Base-by-base conservation (phyloP, 2,113 vertebrate species). In the Acrocephalus arundinaceus region DNA sequence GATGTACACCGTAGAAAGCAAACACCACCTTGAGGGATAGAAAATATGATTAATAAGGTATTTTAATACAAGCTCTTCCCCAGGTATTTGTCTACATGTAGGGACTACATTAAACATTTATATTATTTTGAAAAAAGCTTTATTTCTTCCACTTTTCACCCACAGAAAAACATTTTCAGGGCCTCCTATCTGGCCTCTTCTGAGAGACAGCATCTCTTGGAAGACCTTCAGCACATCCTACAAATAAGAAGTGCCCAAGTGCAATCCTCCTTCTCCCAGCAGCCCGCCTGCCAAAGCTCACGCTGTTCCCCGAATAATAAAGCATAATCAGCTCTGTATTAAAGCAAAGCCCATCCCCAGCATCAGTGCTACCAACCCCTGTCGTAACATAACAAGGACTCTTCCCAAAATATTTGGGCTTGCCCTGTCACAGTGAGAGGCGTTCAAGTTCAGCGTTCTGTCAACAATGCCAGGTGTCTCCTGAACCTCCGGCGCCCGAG, bases 381-480 rank as follows among this genome's bases (percentile, higher is more conserved):
- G 85, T 87, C 65, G 63, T 88, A 96, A 93, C 89, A 93, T 95
- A 95, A 88, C 93, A 93, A 87, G 94, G 71, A 90, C 95, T 87
- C 90, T 96, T 89, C 94, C 94, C 77, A 87, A 57, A 96, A 96
- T 96, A 94, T 94, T 95, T 75, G 90, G 90, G 68, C 93, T 85
- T 94, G 84, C 90, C 87, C 85, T 91, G 80, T 96, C 94, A 93
- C 77, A 86, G 97, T 24, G 85, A 92, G 88, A 92, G 95, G 93
- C 94, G 80, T 89, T 94, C 91, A 84, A 96, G 88, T 94, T 94
- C 92, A 92, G 16, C 52, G 24, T 92, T 97, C 94, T 94, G 91
- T 84, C 96, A 97, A 97, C 95, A 96, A 89, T 70, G 95, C 93
- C 88, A 92, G 94, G 79, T 91, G 86, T 92, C 89, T 93, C 58